Conservation (phyloP, 2,888 invertebrate genomes). For the Siphonodentalium dalli region DNA sequence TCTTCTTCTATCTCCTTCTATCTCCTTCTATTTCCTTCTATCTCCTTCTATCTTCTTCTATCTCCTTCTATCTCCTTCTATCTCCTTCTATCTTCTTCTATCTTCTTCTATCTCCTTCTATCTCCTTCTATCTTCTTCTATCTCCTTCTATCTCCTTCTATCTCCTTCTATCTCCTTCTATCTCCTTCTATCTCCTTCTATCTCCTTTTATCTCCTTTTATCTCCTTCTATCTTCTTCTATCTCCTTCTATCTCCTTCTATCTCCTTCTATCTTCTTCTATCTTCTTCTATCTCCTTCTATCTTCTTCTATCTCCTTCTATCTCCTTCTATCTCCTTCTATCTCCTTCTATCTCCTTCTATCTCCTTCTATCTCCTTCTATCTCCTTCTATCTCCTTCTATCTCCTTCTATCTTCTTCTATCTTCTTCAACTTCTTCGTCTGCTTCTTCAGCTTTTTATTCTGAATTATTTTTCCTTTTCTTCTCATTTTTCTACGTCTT, state of each 20-base stretch:
- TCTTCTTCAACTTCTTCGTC: neutral
- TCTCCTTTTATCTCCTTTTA: neutral
- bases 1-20: neutral
- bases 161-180: neutral
- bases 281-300: neutral
- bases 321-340: neutral
- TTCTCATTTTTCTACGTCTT: conserved; percentile 9
- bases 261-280: neutral
- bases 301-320: neutral
- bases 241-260: neutral
- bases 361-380: neutral
- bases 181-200: neutral
- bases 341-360: neutral
- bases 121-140: neutral
- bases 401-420: neutral
- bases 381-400: neutral
- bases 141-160: neutral
- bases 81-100: neutral
- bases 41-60: neutral
- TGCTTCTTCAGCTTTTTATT: neutral
- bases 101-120: neutral
- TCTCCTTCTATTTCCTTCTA: conserved; percentile 1
- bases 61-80: conserved; percentile 3
- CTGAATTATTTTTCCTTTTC: conserved; percentile 1
- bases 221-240: neutral